Evolutionary conservation across 2,888 invertebrate genomes (phyloP).

Genomic region (Serrognathus titanus): DNA sequence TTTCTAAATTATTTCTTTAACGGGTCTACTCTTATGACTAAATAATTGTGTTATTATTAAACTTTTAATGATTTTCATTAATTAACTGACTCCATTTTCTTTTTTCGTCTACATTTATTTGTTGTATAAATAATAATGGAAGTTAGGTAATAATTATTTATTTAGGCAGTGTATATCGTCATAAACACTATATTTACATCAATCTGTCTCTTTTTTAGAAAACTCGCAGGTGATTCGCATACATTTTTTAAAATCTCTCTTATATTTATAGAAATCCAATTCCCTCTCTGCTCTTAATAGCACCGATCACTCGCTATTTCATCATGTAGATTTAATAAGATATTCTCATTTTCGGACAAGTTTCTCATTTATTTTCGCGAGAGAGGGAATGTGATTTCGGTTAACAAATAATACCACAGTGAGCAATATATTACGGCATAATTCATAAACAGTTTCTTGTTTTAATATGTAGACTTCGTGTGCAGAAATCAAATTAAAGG

Average conservation of each 20-base stretch:
- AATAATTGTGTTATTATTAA: too few species aligned
- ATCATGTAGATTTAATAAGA: background rate
- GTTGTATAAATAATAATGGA: conserved; percentile 12
- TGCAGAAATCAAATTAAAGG: background rate
- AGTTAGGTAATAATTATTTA: conserved; percentile 47
- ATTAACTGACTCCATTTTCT: too few species aligned
- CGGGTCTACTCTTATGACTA: too few species aligned
- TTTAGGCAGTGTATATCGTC: conserved; percentile 51
- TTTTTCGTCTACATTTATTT: background rate
- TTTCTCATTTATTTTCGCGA: conserved; percentile 6
- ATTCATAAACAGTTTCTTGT: conserved; percentile 24
- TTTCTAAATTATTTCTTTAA: too few species aligned
- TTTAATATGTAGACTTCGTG: conserved; percentile 1
- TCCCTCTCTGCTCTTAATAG: conserved; percentile 10
- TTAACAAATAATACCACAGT: conserved; percentile 44
- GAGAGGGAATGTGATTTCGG: conserved; percentile 30
- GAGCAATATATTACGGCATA: conserved; percentile 38
- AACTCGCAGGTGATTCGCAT: conserved; percentile 38
- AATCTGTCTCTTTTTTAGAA: conserved; percentile 41
- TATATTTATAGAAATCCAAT: conserved; percentile 17
- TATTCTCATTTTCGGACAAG: background rate
- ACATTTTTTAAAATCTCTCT: conserved; percentile 23
- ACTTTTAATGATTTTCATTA: too few species aligned
- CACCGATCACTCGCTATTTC: background rate
- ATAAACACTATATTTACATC: conserved; percentile 52